phyloP scores from a whole-genome alignment of 2,113 vertebrate species.

The Orthochromis malagaraziensis region DNA sequence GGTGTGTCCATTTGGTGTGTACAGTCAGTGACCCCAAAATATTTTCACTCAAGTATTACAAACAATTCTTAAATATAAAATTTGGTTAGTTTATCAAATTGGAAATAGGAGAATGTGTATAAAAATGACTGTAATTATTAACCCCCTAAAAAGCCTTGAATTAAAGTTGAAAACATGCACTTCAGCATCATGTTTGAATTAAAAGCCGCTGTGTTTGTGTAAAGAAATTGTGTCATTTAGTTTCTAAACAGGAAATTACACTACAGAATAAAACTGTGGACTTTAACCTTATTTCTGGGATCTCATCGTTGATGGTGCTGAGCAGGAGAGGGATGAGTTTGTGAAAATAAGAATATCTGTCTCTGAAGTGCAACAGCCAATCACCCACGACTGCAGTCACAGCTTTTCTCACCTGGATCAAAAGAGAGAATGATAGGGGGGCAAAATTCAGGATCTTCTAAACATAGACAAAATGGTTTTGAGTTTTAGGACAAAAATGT shows the following conservation, averaged over 20 bases:
- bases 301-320: conserved; percentile 80
- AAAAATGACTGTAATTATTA: not conserved
- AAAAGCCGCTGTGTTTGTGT: not conserved
- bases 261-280: not conserved
- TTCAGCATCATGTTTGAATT: not conserved
- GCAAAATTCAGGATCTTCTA: not conserved
- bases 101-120: not conserved
- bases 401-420: conserved; percentile 80
- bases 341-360: conserved; percentile 92
- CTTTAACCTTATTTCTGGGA: conserved; percentile 80
- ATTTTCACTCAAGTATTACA: not conserved
- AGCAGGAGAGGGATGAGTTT: conserved; percentile 89
- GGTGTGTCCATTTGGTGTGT: not conserved
- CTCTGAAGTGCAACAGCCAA: conserved; percentile 84
- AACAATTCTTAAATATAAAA: not conserved
- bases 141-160: not conserved
- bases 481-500: not conserved
- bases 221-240: not conserved
- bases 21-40: not conserved
- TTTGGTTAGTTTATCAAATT: not conserved
- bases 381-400: conserved; percentile 80
- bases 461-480: not conserved
- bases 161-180: not conserved
- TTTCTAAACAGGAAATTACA: not conserved
- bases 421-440: not conserved